Evolutionary conservation across 2,797 vertebrate genomes (phyloP), one percentile per base, ranked within the genome.

Genomic region (Nasua narica): DNA sequence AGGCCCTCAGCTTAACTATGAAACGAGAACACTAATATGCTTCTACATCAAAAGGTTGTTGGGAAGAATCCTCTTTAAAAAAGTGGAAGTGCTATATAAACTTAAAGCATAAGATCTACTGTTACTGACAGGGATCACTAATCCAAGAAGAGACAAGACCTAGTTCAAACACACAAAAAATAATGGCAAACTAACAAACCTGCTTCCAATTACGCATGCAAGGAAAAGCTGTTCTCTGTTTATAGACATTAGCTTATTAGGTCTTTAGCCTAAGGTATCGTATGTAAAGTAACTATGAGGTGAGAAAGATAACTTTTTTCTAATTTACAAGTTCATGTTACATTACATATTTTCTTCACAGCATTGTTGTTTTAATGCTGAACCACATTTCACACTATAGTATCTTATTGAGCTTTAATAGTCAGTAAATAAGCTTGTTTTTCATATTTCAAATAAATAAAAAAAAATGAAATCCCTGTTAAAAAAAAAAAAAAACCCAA

Each of bases 281-380:
- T 56, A 97, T 56, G 65, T 54, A 94, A 91, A 94, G 62, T 37
- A 86, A 65, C 43, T 48, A 48, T 2, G 32, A 97, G 16, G 87
- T 86, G 87, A 90, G 91, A 97, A 93, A 79, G 58, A 72, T 50
- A 84, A 54, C 50, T 67, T 95, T 37, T 86, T 76, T 48, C 43
- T 90, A 82, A 96, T 97, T 96, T 90, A 67, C 77, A 97, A 86
- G 82, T 88, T 92, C 85, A 81, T 29, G 18, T 37, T 62, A 93
- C 62, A 25, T 72, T 46, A 43, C 54, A 83, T 56, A 85, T 94
- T 94, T 93, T 56, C 76, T 87, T 77, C 76, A 88, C 27, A 60
- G 74, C 54, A 54, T 13, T 69, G 56, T 50, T 92, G 77, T 90
- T 85, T 96, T 67, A 86, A 65, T 1, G 16, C 19, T 76, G 81